Conservation (phyloP, 64 coral and sea anemone species). For the Pocillopora damicornis region DNA sequence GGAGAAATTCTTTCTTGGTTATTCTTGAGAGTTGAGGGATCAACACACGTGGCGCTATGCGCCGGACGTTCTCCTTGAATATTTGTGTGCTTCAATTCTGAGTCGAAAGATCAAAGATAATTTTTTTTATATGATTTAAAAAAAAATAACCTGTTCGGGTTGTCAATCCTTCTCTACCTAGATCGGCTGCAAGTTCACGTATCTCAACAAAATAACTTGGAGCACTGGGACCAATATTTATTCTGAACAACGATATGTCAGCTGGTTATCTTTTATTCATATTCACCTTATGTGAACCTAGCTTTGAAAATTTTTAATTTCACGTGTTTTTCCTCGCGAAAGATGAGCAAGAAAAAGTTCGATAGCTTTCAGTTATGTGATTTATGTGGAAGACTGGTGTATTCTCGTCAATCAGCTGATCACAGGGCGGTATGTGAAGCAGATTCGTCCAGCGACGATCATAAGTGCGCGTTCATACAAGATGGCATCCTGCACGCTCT, state of each 20-base stretch:
- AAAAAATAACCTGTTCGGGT: too few species aligned
- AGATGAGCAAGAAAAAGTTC: constrained; percentile 43
- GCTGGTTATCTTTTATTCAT: not conserved
- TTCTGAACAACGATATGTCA: not conserved
- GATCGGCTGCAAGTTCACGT: too few species aligned
- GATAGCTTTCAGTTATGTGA: constrained; percentile 67
- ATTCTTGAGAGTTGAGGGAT: too few species aligned
- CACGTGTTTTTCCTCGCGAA: not conserved
- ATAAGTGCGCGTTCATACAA: constrained; percentile 57
- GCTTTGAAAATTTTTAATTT: not conserved
- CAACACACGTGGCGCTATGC: too few species aligned
- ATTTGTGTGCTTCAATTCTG: too few species aligned
- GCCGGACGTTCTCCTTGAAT: too few species aligned
- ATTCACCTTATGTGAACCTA: not conserved
- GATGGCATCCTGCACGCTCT: constrained; percentile 28
- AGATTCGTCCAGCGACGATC: not conserved
- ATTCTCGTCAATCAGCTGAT: constrained; percentile 41
- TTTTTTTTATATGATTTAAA: too few species aligned
- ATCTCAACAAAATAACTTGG: not conserved
- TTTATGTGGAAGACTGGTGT: constrained; percentile 52
- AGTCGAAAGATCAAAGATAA: too few species aligned
- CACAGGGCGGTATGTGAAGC: constrained; percentile 61
- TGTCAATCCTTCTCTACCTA: too few species aligned
- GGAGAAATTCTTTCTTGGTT: too few species aligned
- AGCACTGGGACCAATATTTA: not conserved